These are phyloP conservation scores for Pteronotus mesoamericanus DNA, from an alignment of 2,797 vertebrate species.

Conservation along the genomic window DNA sequence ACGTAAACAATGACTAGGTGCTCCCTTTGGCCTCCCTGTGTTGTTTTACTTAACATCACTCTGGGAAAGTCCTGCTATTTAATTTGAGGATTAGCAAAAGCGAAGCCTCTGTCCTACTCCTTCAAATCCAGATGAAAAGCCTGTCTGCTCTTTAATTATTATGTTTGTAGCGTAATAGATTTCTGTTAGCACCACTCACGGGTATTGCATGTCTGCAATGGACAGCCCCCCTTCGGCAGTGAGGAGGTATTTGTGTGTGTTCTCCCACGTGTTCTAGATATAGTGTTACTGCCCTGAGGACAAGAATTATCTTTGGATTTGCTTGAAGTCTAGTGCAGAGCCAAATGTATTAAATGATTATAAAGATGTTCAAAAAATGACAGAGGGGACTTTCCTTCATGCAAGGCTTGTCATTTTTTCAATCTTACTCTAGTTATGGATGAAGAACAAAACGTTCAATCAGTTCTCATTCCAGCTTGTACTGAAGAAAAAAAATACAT, in stretches of 20 bases:
- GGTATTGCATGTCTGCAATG: background rate
- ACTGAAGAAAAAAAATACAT: background rate
- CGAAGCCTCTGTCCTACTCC: background rate
- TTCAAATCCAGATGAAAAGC: conserved; percentile 30
- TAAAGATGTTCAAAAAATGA: conserved; percentile 61
- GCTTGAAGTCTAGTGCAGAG: conserved; percentile 40
- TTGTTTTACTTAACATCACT: background rate
- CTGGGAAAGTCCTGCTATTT: background rate
- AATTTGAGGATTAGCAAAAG: conserved; percentile 43
- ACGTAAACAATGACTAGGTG: background rate
- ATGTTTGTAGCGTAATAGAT: background rate
- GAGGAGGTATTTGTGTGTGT: background rate
- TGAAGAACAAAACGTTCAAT: conserved; percentile 28
- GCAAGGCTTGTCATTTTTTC: conserved; percentile 49
- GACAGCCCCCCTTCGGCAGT: background rate
- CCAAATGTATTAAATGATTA: conserved; percentile 52
- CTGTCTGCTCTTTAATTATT: background rate
- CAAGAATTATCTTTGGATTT: conserved; percentile 56
- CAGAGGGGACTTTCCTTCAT: conserved; percentile 49
- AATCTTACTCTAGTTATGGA: background rate
- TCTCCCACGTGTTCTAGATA: background rate
- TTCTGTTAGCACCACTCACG: background rate
- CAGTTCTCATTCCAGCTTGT: background rate
- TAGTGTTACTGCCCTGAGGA: conserved; percentile 39
- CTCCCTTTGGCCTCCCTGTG: background rate